These are phyloP conservation scores for Isurus oxyrinchus DNA, from an alignment of 2,113 vertebrate genomes.

Conservation along the genomic window DNA sequence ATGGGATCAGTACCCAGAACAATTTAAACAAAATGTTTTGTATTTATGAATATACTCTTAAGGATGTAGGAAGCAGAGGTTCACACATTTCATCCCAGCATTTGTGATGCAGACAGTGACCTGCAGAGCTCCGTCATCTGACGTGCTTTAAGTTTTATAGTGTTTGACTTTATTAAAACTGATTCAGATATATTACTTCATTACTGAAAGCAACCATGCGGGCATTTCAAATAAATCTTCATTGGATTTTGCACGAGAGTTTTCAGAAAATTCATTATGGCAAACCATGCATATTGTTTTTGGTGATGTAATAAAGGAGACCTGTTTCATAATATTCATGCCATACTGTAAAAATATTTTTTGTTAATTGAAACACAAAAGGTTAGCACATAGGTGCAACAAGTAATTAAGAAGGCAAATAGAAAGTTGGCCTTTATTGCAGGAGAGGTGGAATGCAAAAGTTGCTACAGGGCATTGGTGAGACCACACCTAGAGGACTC, in stretches of 20 bases:
- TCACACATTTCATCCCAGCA: neutral
- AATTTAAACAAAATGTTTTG: neutral
- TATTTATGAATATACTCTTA: neutral
- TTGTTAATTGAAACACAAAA: neutral
- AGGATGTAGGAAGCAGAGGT: neutral
- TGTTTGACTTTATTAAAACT: constrained; percentile 33
- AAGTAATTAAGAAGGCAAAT: neutral
- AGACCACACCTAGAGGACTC: neutral
- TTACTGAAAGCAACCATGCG: constrained; percentile 21
- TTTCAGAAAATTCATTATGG: constrained; percentile 30
- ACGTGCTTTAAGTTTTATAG: constrained; percentile 29
- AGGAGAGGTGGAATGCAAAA: neutral
- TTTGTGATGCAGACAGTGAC: constrained; percentile 8
- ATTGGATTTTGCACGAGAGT: constrained; percentile 31
- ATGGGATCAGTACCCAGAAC: neutral
- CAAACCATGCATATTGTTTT: neutral
- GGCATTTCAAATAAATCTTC: constrained; percentile 30
- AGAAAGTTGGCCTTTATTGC: neutral
- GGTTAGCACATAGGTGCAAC: neutral
- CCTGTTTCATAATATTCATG: neutral
- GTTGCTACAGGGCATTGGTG: neutral
- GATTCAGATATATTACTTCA: constrained; percentile 35
- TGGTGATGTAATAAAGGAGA: constrained; percentile 13
- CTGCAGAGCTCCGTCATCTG: constrained; percentile 5
- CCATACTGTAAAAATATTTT: neutral